Conservation (phyloP, 2,888 invertebrate genomes). For the Desoria tigrina region DNA sequence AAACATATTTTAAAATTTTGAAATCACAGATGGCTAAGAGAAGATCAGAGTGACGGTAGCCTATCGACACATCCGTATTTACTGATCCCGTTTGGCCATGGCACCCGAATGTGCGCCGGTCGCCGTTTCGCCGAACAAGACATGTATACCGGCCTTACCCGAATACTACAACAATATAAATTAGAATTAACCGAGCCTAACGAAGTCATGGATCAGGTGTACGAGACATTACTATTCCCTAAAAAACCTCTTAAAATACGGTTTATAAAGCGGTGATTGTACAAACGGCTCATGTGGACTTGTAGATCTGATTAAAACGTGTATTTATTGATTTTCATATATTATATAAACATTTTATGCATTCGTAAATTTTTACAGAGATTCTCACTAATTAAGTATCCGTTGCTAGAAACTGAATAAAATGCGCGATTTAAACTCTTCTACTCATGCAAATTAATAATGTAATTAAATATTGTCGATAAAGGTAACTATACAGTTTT, state of each 20-base stretch:
- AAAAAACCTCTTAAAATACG: conserved; percentile 57
- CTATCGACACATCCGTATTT: conserved; percentile 59
- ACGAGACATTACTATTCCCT: conserved; percentile 61
- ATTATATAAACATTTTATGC: too few relatives aligned
- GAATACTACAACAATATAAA: conserved; percentile 59
- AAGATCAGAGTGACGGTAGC: conserved; percentile 41
- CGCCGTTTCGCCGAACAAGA: conserved; percentile 63
- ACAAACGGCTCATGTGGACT: too few relatives aligned
- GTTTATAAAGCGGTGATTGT: conserved; percentile 52
- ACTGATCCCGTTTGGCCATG: conserved; percentile 61
- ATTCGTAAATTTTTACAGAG: too few relatives aligned
- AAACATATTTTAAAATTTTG: too few relatives aligned
- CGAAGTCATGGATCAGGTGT: conserved; percentile 57
- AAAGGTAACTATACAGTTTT: too few relatives aligned
- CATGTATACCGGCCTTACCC: conserved; percentile 58
- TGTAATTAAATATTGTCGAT: too few relatives aligned
- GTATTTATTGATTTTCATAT: too few relatives aligned
- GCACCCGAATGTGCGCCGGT: conserved; percentile 62
- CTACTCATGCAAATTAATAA: too few relatives aligned
- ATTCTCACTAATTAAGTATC: too few relatives aligned
- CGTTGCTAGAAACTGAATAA: too few relatives aligned
- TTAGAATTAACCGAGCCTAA: conserved; percentile 56
- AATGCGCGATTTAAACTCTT: too few relatives aligned
- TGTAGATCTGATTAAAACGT: too few relatives aligned
- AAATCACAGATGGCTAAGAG: conserved; percentile 57